Conservation (phyloP, 2,888 invertebrate species). For the Eueremaeus valkanovi region DNA sequence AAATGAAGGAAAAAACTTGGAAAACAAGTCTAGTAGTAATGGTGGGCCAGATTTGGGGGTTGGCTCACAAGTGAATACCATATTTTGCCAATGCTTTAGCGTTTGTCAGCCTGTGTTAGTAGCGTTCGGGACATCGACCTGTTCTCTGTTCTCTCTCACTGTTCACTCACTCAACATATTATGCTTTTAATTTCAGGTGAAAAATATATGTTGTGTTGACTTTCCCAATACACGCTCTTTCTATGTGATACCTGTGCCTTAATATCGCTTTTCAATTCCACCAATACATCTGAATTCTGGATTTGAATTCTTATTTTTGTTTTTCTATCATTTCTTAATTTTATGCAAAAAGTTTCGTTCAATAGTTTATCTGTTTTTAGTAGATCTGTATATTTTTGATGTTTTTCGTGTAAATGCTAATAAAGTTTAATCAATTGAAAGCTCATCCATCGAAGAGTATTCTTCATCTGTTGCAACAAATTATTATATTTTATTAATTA, state of each 20-base stretch:
- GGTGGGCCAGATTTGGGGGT: constrained; percentile 18
- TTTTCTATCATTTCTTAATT: background rate
- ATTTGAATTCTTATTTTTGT: background rate
- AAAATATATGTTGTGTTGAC: constrained; percentile 5
- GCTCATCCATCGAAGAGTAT: background rate
- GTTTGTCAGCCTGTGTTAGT: constrained; percentile 8
- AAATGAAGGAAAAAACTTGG: background rate
- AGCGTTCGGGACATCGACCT: constrained; percentile 6
- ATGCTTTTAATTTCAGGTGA: background rate
- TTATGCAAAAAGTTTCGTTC: background rate
- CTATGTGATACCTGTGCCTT: constrained; percentile 13
- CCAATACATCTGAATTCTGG: background rate
- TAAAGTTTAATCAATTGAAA: constrained; percentile 3
- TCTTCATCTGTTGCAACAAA: background rate
- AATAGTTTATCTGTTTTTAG: background rate
- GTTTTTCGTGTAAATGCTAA: background rate
- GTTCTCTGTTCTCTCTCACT: constrained; percentile 10
- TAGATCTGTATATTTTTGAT: background rate
- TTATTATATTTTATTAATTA: too few relatives aligned
- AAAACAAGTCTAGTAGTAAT: constrained; percentile 14
- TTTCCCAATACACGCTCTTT: background rate
- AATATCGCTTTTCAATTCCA: background rate
- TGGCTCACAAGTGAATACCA: constrained; percentile 18
- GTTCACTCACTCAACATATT: constrained; percentile 2
- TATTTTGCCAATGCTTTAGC: background rate